phyloP scores from a whole-genome alignment of 2,888 invertebrate species.

The Adelognathus sp. region DNA sequence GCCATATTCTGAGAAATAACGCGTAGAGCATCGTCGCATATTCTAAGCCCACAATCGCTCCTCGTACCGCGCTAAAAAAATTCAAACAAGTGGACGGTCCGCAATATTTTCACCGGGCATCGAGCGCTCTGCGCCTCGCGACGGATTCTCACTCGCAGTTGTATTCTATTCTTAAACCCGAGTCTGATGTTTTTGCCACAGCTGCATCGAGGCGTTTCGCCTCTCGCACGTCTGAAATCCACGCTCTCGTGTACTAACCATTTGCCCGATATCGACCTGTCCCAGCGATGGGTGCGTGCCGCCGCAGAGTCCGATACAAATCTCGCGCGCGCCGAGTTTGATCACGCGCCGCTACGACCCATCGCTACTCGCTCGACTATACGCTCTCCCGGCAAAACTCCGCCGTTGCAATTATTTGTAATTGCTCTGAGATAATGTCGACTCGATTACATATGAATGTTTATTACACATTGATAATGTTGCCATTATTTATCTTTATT shows the following conservation, averaged over 20 bases:
- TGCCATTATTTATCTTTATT: no score
- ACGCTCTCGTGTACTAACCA: constrained; percentile 67
- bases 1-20: no score
- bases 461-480: no score
- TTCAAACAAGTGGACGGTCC: neutral
- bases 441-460: no score
- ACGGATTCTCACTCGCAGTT: neutral
- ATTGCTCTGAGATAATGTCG: no score
- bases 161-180: constrained; percentile 19
- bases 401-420: neutral
- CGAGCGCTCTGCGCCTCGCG: neutral
- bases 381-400: neutral
- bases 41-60: neutral
- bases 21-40: neutral
- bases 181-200: constrained; percentile 74
- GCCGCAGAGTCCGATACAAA: neutral
- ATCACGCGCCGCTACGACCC: neutral
- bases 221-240: constrained; percentile 32
- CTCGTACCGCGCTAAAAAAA: neutral
- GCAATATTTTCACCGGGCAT: neutral
- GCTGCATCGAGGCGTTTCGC: constrained; percentile 54
- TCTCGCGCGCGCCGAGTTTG: neutral
- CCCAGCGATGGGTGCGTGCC: constrained; percentile 46
- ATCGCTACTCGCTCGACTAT: neutral
- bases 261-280: constrained; percentile 64